Evolutionary conservation across 2,113 vertebrate genomes (phyloP).

Genomic region (Xiphophorus maculatus): DNA sequence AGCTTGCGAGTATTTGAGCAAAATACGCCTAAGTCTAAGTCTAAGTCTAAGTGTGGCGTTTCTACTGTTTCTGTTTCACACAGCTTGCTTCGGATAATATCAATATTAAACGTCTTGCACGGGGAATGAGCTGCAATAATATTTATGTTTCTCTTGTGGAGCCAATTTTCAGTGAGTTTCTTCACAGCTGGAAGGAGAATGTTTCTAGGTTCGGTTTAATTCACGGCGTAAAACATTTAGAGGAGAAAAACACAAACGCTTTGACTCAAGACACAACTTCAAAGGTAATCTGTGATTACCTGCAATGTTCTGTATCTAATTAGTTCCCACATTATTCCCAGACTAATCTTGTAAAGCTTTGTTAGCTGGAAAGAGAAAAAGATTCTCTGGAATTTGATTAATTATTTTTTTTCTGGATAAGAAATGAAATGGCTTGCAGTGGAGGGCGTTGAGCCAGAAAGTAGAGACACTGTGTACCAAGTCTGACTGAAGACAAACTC

Average conservation of each 20-base stretch:
- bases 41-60: not conserved
- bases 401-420: not conserved
- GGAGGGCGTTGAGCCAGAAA: constrained; percentile 24
- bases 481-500: constrained; percentile 30
- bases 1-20: no score
- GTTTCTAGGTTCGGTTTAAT: constrained; percentile 11
- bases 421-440: constrained; percentile 11
- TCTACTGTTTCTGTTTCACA: not conserved
- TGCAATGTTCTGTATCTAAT: constrained; percentile 25
- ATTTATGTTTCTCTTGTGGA: not conserved
- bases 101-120: not conserved
- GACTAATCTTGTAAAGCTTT: constrained; percentile 1
- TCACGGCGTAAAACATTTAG: not conserved
- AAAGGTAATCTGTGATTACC: constrained; percentile 3
- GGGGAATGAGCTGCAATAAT: not conserved
- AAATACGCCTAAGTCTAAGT: no score
- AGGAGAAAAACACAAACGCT: not conserved
- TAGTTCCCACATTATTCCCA: not conserved
- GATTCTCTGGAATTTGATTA: constrained; percentile 24
- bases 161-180: not conserved
- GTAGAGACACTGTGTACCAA: constrained; percentile 21
- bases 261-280: not conserved
- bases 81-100: not conserved
- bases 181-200: constrained; percentile 24
- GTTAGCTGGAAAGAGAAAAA: not conserved